Base-by-base conservation (phyloP, 1,140 invertebrate species). In the Dysdera silvatica region DNA sequence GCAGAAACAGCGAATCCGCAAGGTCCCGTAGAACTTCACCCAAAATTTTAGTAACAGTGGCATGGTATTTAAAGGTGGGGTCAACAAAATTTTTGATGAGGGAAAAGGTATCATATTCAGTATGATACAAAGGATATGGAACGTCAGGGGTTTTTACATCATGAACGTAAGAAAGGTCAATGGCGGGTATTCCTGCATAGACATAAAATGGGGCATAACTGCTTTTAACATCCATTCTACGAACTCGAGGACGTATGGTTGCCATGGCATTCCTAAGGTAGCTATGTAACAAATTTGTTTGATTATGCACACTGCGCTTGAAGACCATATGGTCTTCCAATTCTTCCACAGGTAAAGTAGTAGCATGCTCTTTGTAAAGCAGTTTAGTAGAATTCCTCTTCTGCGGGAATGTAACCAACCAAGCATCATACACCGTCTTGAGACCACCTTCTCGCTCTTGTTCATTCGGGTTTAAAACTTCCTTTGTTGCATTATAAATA, bases 381-480 rank as follows among this genome's bases (percentile, higher is more conserved):
- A 66, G 37, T 48, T 43, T 55, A 12, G 67, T 54, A 14, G n/a
- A 23, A 31, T 68, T 65, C n/a, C 65, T 51, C n/a, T 59, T 62
- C 16, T 62, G 37, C 0, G 71, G 71, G 43, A 54, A 55, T 26
- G 55, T 55, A 14, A 53, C 26, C 6, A 62, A 28, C 72, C 74
- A 77, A 2, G 73, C 71, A 47, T 76, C 76, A 66, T 75, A 78
- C 0, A 77, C 73, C 12, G 70, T 73, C 12, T 12, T 63, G 40
- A 72, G 51, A 1, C 72, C 74, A 29, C 56, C 61, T 7, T 43
- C 48, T 41, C 67, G 51, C 35, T 75, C 74, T 14, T 54, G 56
- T 12, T 49, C 49, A 54, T 73, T 70, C 10, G 74, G 75, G 66
- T 77, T 76, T 3, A 65, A 65, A 3, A 74, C 71, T 41, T 68